phyloP scores from a whole-genome alignment of 2,888 invertebrate genomes.

The Salpingus planirostris region DNA sequence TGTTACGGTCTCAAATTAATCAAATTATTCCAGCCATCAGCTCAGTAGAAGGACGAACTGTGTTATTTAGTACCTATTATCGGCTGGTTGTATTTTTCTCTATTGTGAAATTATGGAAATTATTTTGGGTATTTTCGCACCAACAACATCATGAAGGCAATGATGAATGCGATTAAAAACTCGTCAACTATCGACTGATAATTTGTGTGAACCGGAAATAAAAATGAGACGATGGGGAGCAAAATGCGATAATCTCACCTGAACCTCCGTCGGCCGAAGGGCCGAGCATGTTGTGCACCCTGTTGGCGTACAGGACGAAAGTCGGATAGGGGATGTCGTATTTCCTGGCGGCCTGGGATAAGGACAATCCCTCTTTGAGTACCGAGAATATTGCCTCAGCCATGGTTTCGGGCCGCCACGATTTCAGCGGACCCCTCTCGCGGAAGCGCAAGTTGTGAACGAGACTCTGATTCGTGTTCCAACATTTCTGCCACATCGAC shows the following conservation, averaged over 20 bases:
- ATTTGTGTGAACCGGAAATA: too few species aligned
- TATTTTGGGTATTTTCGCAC: too few species aligned
- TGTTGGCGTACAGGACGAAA: conserved; percentile 85
- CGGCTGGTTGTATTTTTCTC: too few species aligned
- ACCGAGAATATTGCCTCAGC: conserved; percentile 91
- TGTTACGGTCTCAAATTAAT: too few species aligned
- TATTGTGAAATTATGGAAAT: too few species aligned
- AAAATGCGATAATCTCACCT: conserved; percentile 59
- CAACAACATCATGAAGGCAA: too few species aligned
- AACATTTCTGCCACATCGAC: conserved; percentile 94
- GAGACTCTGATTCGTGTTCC: conserved; percentile 87
- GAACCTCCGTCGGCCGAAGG: conserved; percentile 87
- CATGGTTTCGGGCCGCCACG: conserved; percentile 92
- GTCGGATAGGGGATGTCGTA: conserved; percentile 94
- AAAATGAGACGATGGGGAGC: too few species aligned
- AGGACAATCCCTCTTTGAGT: conserved; percentile 77
- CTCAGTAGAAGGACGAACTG: too few species aligned
- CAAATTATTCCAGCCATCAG: too few species aligned
- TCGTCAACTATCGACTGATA: too few species aligned
- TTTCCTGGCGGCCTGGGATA: conserved; percentile 86
- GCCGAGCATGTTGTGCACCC: conserved; percentile 89
- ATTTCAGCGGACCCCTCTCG: conserved; percentile 84
- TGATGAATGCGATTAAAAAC: too few species aligned
- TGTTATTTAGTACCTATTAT: too few species aligned
- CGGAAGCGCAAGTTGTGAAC: conserved; percentile 87